A percentile compares a stretch with the other conserved stretches of the same genome.
Evolutionary conservation across 2,888 invertebrate genomes (phyloP).

Genomic region (Eupithecia exiguata): DNA sequence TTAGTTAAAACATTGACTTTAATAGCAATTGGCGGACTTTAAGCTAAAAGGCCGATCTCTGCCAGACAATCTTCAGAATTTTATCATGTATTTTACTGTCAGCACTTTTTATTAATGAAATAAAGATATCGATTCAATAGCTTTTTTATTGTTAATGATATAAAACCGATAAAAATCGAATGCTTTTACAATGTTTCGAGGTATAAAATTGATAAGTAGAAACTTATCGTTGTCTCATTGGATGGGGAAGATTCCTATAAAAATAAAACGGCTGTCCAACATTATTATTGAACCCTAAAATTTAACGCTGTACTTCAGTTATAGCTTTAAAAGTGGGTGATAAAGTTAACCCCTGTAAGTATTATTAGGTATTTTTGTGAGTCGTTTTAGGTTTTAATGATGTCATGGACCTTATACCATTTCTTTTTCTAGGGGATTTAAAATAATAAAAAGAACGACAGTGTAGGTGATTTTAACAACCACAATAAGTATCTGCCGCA

Average conservation of each 20-base stretch:
- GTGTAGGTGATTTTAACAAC: too few relatives aligned
- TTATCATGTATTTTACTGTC: conserved; percentile 3
- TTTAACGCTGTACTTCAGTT: conserved; percentile 36
- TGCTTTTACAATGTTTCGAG: conserved; percentile 47
- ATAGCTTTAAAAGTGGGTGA: conserved; percentile 21
- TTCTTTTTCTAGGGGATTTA: background rate
- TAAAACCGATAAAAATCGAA: conserved; percentile 52
- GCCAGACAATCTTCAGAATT: background rate
- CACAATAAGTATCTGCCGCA: too few relatives aligned
- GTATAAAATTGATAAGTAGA: conserved; percentile 57
- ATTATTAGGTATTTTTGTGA: conserved; percentile 14
- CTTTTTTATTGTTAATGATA: conserved; percentile 47
- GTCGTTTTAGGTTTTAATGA: conserved; percentile 17
- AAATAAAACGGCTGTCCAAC: conserved; percentile 38
- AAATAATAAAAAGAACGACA: too few relatives aligned
- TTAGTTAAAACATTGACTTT: background rate
- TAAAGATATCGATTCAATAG: conserved; percentile 10
- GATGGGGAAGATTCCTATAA: conserved; percentile 36
- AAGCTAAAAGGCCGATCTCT: background rate
- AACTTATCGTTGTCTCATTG: conserved; percentile 40
- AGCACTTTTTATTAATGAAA: conserved; percentile 2
- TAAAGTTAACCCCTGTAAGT: conserved; percentile 13
- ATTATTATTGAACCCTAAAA: conserved; percentile 37
- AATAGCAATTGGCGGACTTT: background rate
- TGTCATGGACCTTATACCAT: conserved; percentile 9